A percentile compares a stretch with the other conserved stretches of the same genome.
phyloP scores from a whole-genome alignment of 2,797 vertebrate species.

The Hafferia zeledoni region DNA sequence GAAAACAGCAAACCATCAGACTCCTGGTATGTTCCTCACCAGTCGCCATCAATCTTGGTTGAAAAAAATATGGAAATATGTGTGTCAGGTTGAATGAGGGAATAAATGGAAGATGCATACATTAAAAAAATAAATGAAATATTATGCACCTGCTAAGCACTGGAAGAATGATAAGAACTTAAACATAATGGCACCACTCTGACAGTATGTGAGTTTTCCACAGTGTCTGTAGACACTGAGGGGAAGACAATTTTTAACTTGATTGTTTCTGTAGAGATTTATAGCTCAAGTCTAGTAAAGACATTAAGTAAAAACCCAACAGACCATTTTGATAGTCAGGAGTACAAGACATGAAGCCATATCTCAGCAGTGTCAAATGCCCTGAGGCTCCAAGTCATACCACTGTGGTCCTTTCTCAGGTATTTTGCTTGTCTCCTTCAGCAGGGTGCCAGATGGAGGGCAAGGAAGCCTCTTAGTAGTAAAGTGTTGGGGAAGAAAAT shows the following conservation, averaged over 20 bases:
- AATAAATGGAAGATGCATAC: neutral
- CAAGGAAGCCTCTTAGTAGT: neutral
- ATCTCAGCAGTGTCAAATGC: neutral
- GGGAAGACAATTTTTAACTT: neutral
- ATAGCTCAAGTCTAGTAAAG: neutral
- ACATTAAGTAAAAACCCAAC: neutral
- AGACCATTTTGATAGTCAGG: neutral
- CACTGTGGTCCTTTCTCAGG: neutral
- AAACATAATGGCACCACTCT: neutral
- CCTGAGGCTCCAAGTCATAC: neutral
- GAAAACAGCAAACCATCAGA: rapidly evolving
- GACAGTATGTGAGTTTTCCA: neutral
- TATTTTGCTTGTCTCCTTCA: neutral
- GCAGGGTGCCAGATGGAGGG: neutral
- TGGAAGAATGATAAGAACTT: neutral
- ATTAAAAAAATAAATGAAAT: neutral
- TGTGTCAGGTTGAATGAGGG: neutral
- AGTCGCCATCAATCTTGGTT: rapidly evolving
- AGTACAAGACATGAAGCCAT: neutral
- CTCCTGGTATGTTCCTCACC: neutral
- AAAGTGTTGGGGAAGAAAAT: neutral
- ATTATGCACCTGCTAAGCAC: neutral
- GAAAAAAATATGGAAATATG: neutral
- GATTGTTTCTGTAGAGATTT: neutral
- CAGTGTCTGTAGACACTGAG: neutral